Base-by-base conservation (phyloP, 2,797 vertebrate genomes). In the Aquila chrysaetos region DNA sequence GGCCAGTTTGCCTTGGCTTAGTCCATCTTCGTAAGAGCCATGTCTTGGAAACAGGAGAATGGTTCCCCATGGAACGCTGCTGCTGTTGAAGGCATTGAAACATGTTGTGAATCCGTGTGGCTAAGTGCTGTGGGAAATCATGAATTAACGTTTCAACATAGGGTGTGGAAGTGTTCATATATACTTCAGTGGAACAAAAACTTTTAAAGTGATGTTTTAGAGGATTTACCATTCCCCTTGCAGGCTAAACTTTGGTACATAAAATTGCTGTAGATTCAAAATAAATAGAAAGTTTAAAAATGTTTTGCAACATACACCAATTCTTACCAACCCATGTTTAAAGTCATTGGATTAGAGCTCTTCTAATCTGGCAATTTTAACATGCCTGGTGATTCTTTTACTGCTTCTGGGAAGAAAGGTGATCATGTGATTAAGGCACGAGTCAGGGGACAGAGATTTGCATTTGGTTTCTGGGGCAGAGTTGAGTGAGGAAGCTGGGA, bases 381-480 rank as follows among this genome's bases (percentile, higher is more conserved):
- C n/a, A 10, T 44, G 84, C 49, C 30, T 92, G 69, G 39, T 39
- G 60, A 57, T 41, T 76, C 61, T 81, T 77, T 86, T 51, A 37
- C 59, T 85, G 48, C 60, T 95, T 75, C 69, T 95, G 76, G 43
- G 69, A 77, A 90, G 94, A 82, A 92, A 85, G n/a, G 83, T 82
- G 79, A 69, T 85, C 94, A 94, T 93, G 84, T 84, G 90, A 90
- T 92, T 64, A 89, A 92, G 59, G 88, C 80, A 69, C 68, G 79
- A 95, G 78, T 90, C 90, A 93, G 80, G 74, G 85, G 53, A 56
- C 88, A 96, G 93, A 93, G 85, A 83, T 92, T 94, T 94, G 49
- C 57, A 20, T 81, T 95, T 65, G 43, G 18, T 96, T 94, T 96
- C 85, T 97, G 69, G 85, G 82, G 82, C 90, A 96, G 91, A 93